These are phyloP conservation scores for Lucilia cuprina DNA, from an alignment of 1,140 invertebrate species.

Conservation along the genomic window DNA sequence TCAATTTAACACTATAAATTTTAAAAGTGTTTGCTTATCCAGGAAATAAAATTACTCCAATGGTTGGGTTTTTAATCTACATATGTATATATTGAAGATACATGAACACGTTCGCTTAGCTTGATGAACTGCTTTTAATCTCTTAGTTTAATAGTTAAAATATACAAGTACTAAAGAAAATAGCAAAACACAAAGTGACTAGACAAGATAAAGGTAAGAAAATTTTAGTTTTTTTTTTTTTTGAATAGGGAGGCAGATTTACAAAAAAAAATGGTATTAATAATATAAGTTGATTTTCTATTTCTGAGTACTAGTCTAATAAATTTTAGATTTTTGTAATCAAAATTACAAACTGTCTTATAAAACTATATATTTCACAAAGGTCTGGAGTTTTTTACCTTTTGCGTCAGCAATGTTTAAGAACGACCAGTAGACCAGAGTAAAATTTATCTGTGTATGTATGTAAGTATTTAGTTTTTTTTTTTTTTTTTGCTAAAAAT, in stretches of 20 bases:
- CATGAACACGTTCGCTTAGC: slow-evolving; percentile 5
- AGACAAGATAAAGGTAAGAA: neutral
- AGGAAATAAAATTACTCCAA: slow-evolving; percentile 14
- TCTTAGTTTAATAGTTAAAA: neutral
- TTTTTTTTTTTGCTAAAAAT: neutral
- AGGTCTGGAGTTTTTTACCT: neutral
- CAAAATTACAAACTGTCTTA: neutral
- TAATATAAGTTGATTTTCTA: no score
- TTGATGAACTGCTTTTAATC: slow-evolving; percentile 21
- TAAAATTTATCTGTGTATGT: neutral
- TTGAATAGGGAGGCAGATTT: no score
- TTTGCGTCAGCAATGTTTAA: neutral
- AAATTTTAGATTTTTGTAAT: neutral
- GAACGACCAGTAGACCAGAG: neutral
- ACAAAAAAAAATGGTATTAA: no score
- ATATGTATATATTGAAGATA: neutral
- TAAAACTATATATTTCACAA: neutral
- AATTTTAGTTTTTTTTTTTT: no score
- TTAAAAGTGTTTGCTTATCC: neutral
- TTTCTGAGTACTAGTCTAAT: no score
- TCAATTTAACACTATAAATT: neutral
- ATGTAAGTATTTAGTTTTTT: neutral
- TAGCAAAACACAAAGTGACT: neutral
- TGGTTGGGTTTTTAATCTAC: slow-evolving; percentile 22
- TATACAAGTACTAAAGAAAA: neutral